Evolutionary conservation across 2,113 vertebrate species (phyloP).

Genomic region (Climacteris rufus): DNA sequence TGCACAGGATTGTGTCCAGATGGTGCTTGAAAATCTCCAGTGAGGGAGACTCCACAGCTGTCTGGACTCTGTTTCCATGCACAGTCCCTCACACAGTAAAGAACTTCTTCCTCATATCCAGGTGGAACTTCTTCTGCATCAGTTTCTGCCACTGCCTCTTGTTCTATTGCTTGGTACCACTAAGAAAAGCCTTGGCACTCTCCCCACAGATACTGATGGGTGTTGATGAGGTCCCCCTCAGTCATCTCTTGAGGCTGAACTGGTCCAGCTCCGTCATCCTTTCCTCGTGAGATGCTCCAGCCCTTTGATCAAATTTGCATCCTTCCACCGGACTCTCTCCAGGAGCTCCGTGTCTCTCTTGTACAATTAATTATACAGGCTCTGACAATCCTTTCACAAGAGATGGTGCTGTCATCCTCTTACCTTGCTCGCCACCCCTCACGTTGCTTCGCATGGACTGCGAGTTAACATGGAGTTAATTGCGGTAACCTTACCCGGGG

Average conservation of each 20-base stretch:
- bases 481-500: fast-evolving
- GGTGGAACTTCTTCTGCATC: neutral
- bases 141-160: neutral
- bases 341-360: neutral
- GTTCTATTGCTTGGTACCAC: neutral
- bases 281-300: neutral
- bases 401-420: neutral
- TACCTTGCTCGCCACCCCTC: neutral
- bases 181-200: neutral
- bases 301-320: neutral
- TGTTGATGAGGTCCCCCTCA: neutral
- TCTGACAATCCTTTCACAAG: neutral
- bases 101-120: neutral
- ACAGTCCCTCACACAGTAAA: neutral
- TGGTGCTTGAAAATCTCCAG: neutral
- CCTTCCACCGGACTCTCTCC: neutral
- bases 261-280: neutral
- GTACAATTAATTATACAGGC: neutral
- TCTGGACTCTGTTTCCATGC: neutral
- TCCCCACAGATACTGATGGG: too few species aligned
- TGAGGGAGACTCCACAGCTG: neutral
- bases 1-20: neutral
- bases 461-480: too few species aligned
- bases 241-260: neutral
- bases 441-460: fast-evolving